Conservation (phyloP, 2,888 invertebrate genomes). For the Bembecia ichneumoniformis region DNA sequence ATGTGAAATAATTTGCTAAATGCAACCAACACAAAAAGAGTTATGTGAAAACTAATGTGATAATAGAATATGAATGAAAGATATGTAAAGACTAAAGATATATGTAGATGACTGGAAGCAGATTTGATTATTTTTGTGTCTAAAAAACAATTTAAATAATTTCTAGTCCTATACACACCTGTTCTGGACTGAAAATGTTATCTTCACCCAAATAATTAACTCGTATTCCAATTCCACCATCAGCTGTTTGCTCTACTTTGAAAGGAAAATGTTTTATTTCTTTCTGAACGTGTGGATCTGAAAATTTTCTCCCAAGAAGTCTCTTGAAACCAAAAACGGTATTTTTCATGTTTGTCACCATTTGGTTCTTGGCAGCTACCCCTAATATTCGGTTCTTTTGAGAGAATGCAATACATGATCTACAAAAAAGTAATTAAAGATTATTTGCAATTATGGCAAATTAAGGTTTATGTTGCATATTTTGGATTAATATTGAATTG, state of each 20-base stretch:
- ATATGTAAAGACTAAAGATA: no score
- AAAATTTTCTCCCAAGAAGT: constrained; percentile 90
- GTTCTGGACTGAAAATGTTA: constrained; percentile 90
- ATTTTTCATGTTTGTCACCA: constrained; percentile 97
- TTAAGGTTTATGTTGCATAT: neutral
- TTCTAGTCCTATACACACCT: constrained; percentile 48
- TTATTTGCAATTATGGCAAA: neutral
- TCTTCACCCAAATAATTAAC: constrained; percentile 91
- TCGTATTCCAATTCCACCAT: constrained; percentile 89
- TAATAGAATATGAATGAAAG: no score
- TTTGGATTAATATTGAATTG: neutral
- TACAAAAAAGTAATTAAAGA: constrained; percentile 48
- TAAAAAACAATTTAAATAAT: no score
- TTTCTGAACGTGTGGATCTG: constrained; percentile 89
- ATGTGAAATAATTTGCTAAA: no score
- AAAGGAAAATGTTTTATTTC: constrained; percentile 87
- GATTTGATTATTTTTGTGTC: no score
- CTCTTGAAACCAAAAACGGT: constrained; percentile 95
- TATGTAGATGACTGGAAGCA: no score
- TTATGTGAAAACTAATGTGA: no score
- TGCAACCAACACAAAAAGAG: no score
- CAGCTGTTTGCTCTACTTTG: constrained; percentile 79
- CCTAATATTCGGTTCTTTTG: constrained; percentile 94
- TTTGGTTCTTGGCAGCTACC: constrained; percentile 96
- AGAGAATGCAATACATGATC: constrained; percentile 96